phyloP scores from a whole-genome alignment of 2,888 invertebrate species.

The Oeneis ivallda region DNA sequence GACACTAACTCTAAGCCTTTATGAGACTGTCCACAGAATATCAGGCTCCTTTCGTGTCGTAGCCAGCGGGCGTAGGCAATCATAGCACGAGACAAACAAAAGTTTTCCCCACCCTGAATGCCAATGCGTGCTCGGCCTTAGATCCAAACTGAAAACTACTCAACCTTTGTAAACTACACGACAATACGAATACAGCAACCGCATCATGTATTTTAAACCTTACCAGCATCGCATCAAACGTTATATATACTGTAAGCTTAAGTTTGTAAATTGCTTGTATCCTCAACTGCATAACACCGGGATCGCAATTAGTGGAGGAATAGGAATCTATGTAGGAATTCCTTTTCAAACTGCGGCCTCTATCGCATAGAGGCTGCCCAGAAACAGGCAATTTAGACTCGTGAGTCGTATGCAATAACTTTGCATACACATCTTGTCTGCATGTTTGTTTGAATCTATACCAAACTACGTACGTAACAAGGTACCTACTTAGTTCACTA shows the following conservation, averaged over 20 bases:
- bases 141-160: slow-evolving; percentile 15
- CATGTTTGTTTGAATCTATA: neutral
- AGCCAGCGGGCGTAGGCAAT: neutral
- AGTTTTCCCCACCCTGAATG: neutral
- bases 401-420: slow-evolving; percentile 11
- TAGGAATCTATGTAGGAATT: slow-evolving; percentile 17
- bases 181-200: slow-evolving; percentile 3
- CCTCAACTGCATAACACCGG: slow-evolving; percentile 19
- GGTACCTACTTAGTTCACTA: too few species aligned
- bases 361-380: slow-evolving; percentile 13
- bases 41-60: neutral
- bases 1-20: neutral
- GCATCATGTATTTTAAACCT: neutral
- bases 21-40: neutral
- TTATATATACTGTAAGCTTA: neutral
- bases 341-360: slow-evolving; percentile 6
- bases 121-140: slow-evolving; percentile 5
- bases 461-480: too few species aligned
- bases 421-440: slow-evolving; percentile 2
- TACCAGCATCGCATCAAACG: neutral
- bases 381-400: slow-evolving; percentile 15
- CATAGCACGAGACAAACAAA: slow-evolving; percentile 14
- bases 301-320: slow-evolving; percentile 13
- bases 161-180: slow-evolving; percentile 14
- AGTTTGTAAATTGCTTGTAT: slow-evolving; percentile 18